These are phyloP conservation scores for Podocnemis expansa DNA, from an alignment of 2,113 vertebrate species.

Conservation along the genomic window DNA sequence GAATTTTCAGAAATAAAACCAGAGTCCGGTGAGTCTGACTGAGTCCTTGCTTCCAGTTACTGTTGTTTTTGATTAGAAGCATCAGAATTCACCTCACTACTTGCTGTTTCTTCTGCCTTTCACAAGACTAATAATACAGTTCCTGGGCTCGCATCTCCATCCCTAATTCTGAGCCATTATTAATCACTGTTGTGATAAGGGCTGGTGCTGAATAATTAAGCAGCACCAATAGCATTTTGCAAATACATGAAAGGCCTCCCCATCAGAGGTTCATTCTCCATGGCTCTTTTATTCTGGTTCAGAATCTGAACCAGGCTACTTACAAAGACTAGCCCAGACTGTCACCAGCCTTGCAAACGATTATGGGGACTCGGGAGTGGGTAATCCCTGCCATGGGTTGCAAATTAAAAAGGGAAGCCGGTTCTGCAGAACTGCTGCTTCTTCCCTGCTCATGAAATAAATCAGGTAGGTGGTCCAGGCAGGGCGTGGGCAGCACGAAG, in stretches of 20 bases:
- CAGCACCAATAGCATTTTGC: neutral
- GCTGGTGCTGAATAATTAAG: neutral
- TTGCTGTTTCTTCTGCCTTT: neutral
- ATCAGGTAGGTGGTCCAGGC: neutral
- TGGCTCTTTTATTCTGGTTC: fast-evolving
- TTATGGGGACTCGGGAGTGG: neutral
- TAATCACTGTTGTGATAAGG: neutral
- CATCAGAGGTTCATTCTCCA: neutral
- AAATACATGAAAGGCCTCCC: neutral
- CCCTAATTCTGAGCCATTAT: neutral
- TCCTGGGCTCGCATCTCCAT: fast-evolving
- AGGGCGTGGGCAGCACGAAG: fast-evolving
- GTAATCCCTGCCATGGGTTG: neutral
- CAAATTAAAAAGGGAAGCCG: neutral
- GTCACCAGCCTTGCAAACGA: neutral
- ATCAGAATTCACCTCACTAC: neutral
- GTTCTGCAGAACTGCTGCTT: neutral
- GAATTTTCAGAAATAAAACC: neutral
- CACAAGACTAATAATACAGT: fast-evolving
- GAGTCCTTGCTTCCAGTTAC: neutral
- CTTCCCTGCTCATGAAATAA: neutral
- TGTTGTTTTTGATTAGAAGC: neutral
- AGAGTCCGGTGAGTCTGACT: neutral
- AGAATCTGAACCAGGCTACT: no score
- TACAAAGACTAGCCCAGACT: neutral